Conservation (phyloP, 2,113 vertebrate species). For the Rhinichthys klamathensis region DNA sequence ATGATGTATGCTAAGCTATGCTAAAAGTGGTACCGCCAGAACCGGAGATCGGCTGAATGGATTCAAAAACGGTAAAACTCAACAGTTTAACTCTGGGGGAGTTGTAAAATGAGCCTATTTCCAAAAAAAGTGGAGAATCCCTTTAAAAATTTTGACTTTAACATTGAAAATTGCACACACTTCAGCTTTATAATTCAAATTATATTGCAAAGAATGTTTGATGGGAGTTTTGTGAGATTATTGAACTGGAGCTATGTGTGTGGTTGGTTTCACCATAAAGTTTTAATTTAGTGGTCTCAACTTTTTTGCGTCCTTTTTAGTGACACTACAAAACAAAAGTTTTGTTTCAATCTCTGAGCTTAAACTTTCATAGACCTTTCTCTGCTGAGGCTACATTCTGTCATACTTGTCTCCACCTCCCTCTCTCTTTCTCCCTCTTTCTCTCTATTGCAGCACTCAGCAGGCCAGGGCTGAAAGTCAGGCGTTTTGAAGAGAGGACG, state of each 20-base stretch:
- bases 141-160: neutral
- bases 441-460: slow-evolving; percentile 43
- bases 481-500: slow-evolving; percentile 46
- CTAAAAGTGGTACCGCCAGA: too few relatives aligned
- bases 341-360: neutral
- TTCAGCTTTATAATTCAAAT: too few relatives aligned
- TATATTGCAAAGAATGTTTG: neutral
- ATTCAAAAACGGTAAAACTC: too few relatives aligned
- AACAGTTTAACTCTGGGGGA: too few relatives aligned
- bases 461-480: slow-evolving; percentile 58
- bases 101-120: too few relatives aligned
- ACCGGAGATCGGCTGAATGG: too few relatives aligned
- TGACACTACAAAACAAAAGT: neutral
- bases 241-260: neutral
- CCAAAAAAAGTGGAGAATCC: too few relatives aligned
- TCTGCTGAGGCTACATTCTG: slow-evolving; percentile 44
- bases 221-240: neutral
- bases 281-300: neutral
- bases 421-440: slow-evolving; percentile 12
- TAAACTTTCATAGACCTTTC: slow-evolving; percentile 4
- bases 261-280: neutral
- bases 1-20: too few relatives aligned
- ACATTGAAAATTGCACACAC: neutral
- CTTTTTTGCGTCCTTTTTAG: neutral
- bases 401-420: slow-evolving; percentile 19